Base-by-base conservation (phyloP, 2,797 vertebrate genomes). In the Eulemur albifrons region DNA sequence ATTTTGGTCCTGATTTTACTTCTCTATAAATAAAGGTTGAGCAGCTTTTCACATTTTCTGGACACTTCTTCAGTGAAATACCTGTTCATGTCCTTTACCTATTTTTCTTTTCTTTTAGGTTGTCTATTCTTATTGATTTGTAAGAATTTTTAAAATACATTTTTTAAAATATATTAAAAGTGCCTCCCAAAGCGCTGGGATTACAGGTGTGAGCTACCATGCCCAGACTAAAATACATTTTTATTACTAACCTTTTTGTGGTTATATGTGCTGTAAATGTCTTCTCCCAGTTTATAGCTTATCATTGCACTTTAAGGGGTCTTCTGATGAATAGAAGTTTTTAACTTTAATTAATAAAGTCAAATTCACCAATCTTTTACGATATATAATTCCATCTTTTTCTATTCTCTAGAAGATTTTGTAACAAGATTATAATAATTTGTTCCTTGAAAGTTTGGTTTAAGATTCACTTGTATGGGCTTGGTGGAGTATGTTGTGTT, bases 361-460 rank as follows among this genome's bases (percentile, higher is more conserved):
- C 50, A 73, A 75, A 91, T 73, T 76, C 81, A 59, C 3, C 38
- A 45, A 67, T 87, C 20, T 85, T 94, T 85, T 67, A 63, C 73
- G 75, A 96, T 81, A 79, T 91, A 23, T 80, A 92, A 65, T 81
- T 93, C 12, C 32, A 82, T 73, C 15, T 79, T 96, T 93, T 95
- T 94, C 48, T 59, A 72, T 70, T 95, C 48, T 86, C 50, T 90
- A 12, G 15, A 73, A 76, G 30, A 84, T 65, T 96, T 43, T 88
- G 10, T 76, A 35, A 32, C 63, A 93, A 90, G 14, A 88, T 4
- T 92, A 15, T 15, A 85, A 69, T 65, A 93, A 95, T 61, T 21
- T 77, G 5, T 75, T 88, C 40, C 43, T 75, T 96, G n/a, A 92
- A 90, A 94, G 50, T 75, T 52, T 77, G 79, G 73, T 54, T 80